Base-by-base conservation (phyloP, 2,888 invertebrate species). In the Pseudococcus jackbeardsleyi region DNA sequence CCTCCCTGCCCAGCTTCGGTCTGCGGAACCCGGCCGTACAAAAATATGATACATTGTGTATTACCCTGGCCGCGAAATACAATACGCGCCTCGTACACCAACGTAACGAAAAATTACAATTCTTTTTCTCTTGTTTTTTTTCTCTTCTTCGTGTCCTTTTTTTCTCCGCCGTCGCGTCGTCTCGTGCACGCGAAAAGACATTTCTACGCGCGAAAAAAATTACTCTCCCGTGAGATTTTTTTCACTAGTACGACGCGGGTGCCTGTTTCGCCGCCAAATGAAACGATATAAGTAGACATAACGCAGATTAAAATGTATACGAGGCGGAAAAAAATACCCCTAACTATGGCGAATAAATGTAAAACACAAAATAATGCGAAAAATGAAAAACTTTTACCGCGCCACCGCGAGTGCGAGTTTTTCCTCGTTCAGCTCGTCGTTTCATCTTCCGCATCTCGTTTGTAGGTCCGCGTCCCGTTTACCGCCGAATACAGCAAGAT, bases 271-370 rank as follows among this genome's bases (percentile, higher is more conserved):
- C 64, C 19, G 46, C 79, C 64, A 86, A 86, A 86, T 77, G 86
- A 86, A 86, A 86, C 86, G 86, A 86, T 86, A 86, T 86, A 86
- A 86, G 86, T 86, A 72, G 86, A 72, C 86, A 77, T 72, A 72
- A 77, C 86, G 86, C 72, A 86, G 86, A 86, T 86, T 86, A 86
- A 86, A 86, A 86, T 86, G 68, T 86, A 86, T 68, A 77, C 46
- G 82, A 68, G 50, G 88, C 72, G 22, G 68, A 77, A 48, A 82
- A 84, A 84, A 89, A 50, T 33, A 39, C 26, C 54, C 77, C 19
- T n/a, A 85, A 68, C 84, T 59, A 85, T 26, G 46, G 22, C 77
- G 59, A 84, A 86, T 72, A 85, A 89, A 77, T 72, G 39, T 46
- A 54, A 88, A n/a, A 59, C 54, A 88, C 54, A 82, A 87, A 82